Base-by-base conservation (phyloP, 2,113 vertebrate genomes). In the Charadrius vociferus region DNA sequence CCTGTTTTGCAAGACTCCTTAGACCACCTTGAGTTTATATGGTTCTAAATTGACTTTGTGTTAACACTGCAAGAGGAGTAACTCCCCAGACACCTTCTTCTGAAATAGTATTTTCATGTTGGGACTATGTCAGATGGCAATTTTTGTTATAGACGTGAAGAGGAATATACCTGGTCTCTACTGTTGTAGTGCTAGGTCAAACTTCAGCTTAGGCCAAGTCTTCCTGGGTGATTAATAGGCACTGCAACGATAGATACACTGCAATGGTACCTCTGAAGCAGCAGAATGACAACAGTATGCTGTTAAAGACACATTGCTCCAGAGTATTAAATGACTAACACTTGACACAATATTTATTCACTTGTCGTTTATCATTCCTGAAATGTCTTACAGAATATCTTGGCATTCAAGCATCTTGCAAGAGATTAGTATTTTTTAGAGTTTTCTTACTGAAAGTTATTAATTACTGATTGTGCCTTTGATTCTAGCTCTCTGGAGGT, bases 261-360 rank as follows among this genome's bases (percentile, higher is more conserved):
- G 1, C 3, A 62, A 63, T 32, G 22, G 26, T 55, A 68, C 10
- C 36, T 72, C 39, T 72, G 53, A 85, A 82, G 17, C 11, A 15
- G 8, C 5, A 27, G 81, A 79, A 21, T 68, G 81, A 85, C 52
- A 91, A 53, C 7, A 74, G 6, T 43, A 17, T 68, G n/a, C 47
- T 72, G 56, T 55, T 68, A 68, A 79, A 82, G 66, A 80, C 41
- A 72, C 39, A 16, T 59, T 67, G n/a, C 41, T 89, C 24, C 45
- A 41, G 43, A 55, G 7, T 79, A 77, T 85, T 93, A 85, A 73
- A 72, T 87, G 65, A 87, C 47, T 93, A 85, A 89, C 14, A 43
- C 49, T 72, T 94, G 78, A 82, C 73, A 87, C 30, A 95, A 82
- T 93, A 96, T 91, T 85, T 93, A 93, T 93, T 90, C 62, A 50